phyloP scores from a whole-genome alignment of 2,113 vertebrate genomes.

The Sakesphorus luctuosus region DNA sequence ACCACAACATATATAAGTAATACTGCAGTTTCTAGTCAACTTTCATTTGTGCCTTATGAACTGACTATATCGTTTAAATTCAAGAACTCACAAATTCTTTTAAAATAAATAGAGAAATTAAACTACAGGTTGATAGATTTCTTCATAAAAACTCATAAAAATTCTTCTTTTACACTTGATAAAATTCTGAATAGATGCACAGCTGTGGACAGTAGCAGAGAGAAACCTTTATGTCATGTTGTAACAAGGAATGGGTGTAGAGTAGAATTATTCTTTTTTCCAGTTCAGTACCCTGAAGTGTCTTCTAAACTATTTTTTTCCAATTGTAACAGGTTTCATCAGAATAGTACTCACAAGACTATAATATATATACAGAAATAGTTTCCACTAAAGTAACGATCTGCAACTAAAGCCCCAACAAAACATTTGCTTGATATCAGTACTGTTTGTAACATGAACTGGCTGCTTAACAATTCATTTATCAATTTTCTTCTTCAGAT shows the following conservation, averaged over 20 bases:
- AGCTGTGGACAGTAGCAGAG: not conserved
- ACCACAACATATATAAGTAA: not conserved
- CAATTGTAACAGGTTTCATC: not conserved
- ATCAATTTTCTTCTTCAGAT: not conserved
- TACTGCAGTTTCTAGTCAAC: not conserved
- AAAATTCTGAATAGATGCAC: not conserved
- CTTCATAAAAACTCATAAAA: not conserved
- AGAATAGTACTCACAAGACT: not conserved
- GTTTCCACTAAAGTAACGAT: not conserved
- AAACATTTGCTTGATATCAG: not conserved
- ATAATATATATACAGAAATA: not conserved
- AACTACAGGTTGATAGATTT: not conserved
- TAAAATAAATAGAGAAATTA: not conserved
- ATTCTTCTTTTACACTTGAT: not conserved
- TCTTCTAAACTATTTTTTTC: not conserved
- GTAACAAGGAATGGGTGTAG: not conserved
- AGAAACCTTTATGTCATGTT: not conserved
- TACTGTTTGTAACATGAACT: not conserved
- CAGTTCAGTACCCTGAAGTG: not conserved
- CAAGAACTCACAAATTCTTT: not conserved
- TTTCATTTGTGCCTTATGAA: not conserved
- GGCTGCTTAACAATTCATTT: not conserved
- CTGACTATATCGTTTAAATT: not conserved
- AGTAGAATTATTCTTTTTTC: not conserved
- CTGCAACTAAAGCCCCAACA: not conserved